Conservation (phyloP, 1,140 invertebrate genomes). For the Drosophila triauraria region DNA sequence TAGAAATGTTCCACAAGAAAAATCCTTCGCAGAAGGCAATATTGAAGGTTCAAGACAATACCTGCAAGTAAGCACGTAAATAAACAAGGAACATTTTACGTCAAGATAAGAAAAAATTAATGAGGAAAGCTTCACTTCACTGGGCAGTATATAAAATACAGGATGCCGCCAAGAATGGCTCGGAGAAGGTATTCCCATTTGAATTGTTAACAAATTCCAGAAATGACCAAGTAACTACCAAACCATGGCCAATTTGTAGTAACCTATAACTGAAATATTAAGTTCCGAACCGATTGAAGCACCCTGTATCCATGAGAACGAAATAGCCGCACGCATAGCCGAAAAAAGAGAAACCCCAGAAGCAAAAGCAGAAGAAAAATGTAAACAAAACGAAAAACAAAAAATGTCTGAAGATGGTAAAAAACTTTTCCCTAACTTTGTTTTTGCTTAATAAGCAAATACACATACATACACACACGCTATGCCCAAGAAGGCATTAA, state of each 20-base stretch:
- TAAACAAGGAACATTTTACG: constrained; percentile 64
- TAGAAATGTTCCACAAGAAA: not conserved
- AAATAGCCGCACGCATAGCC: constrained; percentile 43
- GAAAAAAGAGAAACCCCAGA: constrained; percentile 25
- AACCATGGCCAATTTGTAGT: no score
- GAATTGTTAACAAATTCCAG: not conserved
- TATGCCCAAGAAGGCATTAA: constrained; percentile 54
- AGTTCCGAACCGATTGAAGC: not conserved
- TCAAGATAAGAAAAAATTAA: constrained; percentile 76
- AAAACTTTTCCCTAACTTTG: constrained; percentile 77
- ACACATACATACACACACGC: constrained; percentile 53
- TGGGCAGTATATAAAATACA: constrained; percentile 45
- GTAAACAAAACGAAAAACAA: constrained; percentile 67
- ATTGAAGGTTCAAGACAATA: constrained; percentile 16
- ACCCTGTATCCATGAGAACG: constrained; percentile 64
- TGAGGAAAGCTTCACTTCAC: constrained; percentile 51
- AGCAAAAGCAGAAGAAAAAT: constrained; percentile 38
- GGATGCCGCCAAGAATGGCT: constrained; percentile 6
- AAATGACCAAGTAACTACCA: no score
- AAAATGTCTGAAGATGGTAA: constrained; percentile 77
- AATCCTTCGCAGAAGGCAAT: constrained; percentile 7
- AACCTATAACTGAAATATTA: not conserved
- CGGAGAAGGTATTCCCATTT: not conserved
- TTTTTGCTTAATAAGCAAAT: constrained; percentile 84
- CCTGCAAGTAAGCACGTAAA: constrained; percentile 58